These are phyloP conservation scores for Nemopilema nomurai DNA, from an alignment of 30 jellyfish, hydroid and myxozoan genomes.

Conservation along the genomic window DNA sequence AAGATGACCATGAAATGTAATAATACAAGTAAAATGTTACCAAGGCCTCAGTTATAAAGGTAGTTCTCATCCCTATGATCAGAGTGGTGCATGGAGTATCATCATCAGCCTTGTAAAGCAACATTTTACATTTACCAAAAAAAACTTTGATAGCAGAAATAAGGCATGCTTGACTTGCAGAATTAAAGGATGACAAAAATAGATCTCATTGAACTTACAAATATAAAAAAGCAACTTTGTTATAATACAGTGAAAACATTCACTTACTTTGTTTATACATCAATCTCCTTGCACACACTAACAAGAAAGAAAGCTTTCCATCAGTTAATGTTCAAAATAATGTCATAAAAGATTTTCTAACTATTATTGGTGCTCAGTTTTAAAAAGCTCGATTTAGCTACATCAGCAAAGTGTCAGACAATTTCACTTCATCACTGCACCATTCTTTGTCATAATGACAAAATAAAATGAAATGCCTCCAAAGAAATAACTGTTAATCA, in stretches of 20 bases:
- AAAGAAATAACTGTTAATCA: too few species aligned
- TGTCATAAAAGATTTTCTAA: neutral
- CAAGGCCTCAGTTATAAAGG: conserved; percentile 63
- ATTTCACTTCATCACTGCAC: conserved; percentile 25
- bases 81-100: conserved; percentile 74
- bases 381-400: conserved; percentile 54
- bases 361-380: conserved; percentile 49
- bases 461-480: too few species aligned
- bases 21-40: too few species aligned
- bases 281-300: neutral
- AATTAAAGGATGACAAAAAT: neutral
- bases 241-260: too few species aligned
- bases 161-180: neutral
- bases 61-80: conserved; percentile 42
- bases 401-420: neutral
- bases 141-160: neutral
- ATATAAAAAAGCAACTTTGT: neutral
- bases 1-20: neutral
- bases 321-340: neutral
- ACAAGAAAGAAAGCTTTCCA: neutral
- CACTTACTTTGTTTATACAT: neutral
- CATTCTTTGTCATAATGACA: neutral
- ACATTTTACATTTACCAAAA: neutral
- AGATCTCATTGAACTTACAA: neutral
- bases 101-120: conserved; percentile 43